These are phyloP conservation scores for Meleagris gallopavo DNA, from an alignment of 2,113 vertebrate species.

Conservation along the genomic window DNA sequence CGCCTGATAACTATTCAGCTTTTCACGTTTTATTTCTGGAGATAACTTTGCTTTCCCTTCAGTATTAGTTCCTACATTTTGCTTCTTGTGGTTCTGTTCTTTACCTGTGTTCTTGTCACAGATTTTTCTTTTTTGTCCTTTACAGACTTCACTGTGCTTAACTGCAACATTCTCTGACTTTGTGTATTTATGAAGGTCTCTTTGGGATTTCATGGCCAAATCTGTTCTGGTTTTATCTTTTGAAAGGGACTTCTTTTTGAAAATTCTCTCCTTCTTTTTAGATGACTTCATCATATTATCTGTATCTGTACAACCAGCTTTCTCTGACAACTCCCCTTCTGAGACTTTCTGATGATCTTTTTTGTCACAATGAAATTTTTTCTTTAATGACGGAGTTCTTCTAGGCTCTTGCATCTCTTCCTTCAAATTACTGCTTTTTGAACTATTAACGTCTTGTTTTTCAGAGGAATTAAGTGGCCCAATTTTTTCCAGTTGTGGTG, in stretches of 20 bases:
- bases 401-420: background rate
- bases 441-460: background rate
- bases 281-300: background rate
- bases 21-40: background rate
- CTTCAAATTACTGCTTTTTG: background rate
- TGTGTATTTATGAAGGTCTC: background rate
- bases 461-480: background rate
- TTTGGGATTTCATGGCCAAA: background rate
- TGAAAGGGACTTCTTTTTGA: background rate
- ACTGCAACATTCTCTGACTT: conserved; percentile 41
- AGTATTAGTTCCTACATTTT: background rate
- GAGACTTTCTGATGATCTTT: background rate
- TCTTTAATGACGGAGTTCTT: background rate
- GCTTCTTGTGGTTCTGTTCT: background rate
- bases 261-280: background rate
- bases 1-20: background rate
- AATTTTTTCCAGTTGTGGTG: background rate
- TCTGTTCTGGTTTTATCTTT: background rate
- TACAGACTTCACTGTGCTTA: background rate
- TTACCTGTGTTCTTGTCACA: conserved; percentile 17
- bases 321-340: background rate
- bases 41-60: conserved; percentile 15
- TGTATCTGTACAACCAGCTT: background rate
- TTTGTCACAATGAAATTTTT: background rate
- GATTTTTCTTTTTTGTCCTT: conserved; percentile 36